Evolutionary conservation across 2,888 invertebrate species (phyloP).

Genomic region (Sarcophaga caerulescens): DNA sequence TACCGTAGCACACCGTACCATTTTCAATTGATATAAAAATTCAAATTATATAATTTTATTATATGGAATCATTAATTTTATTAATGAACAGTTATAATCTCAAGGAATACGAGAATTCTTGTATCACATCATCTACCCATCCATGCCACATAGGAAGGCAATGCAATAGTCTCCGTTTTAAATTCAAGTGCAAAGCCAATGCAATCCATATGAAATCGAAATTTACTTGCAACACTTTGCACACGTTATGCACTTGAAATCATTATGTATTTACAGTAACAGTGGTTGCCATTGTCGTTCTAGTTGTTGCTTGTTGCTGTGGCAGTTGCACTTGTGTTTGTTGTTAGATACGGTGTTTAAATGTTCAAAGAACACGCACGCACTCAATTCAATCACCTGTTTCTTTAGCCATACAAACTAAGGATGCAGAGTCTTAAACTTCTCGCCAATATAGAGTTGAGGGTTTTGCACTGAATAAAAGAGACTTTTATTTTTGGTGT

Average conservation of each 20-base stretch:
- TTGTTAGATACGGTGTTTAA: constrained; percentile 29
- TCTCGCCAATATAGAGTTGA: neutral
- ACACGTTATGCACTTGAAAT: constrained; percentile 23
- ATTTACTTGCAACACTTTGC: constrained; percentile 37
- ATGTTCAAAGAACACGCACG: constrained; percentile 58
- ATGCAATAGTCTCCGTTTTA: constrained; percentile 4
- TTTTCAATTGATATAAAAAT: no score
- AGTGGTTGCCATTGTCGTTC: constrained; percentile 18
- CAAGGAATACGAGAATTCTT: neutral
- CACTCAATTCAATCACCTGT: constrained; percentile 56
- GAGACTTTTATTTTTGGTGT: constrained; percentile 52
- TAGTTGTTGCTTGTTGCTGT: neutral
- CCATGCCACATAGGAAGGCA: constrained; percentile 14
- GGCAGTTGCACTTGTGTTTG: neutral
- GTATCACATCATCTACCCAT: constrained; percentile 1
- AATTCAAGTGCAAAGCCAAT: constrained; percentile 17
- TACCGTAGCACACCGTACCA: no score
- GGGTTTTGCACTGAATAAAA: neutral
- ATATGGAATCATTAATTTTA: constrained; percentile 43
- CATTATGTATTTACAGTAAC: constrained; percentile 55
- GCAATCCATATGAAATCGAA: constrained; percentile 38
- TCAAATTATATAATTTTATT: constrained; percentile 35
- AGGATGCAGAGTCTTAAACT: constrained; percentile 14
- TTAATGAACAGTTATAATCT: constrained; percentile 54
- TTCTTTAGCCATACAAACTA: constrained; percentile 24